phyloP scores from a whole-genome alignment of 64 coral and sea anemone genomes.

The Acropora tenuis region DNA sequence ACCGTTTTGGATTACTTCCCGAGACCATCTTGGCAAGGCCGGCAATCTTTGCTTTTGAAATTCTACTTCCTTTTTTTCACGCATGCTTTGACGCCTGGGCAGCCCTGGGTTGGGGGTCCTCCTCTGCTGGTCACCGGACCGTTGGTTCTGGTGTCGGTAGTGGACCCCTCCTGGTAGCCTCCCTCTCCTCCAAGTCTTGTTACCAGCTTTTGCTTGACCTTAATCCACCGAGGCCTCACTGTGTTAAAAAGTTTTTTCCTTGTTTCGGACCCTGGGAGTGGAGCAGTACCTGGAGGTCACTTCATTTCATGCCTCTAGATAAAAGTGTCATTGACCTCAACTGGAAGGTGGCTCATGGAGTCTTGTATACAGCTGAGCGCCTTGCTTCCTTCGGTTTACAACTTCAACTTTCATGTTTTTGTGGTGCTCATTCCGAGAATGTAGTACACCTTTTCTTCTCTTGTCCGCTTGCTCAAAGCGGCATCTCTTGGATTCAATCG shows the following conservation, averaged over 20 bases:
- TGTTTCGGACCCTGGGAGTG: too few relatives aligned
- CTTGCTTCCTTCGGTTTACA: neutral
- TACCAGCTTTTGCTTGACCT: too few relatives aligned
- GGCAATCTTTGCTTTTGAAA: neutral
- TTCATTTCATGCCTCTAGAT: neutral
- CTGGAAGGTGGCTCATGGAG: neutral
- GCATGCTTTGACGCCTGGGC: neutral
- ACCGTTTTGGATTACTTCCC: neutral
- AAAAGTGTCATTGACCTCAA: neutral
- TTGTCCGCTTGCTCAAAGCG: neutral
- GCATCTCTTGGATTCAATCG: neutral
- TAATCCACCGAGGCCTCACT: too few relatives aligned
- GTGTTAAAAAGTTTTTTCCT: too few relatives aligned
- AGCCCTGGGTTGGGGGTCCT: neutral
- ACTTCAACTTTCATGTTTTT: neutral
- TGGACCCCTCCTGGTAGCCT: too few relatives aligned
- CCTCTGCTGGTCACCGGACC: neutral
- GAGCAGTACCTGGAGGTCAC: neutral
- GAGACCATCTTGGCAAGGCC: neutral
- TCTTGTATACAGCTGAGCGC: neutral
- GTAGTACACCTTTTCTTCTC: neutral
- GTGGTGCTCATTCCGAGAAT: neutral
- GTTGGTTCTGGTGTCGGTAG: neutral
- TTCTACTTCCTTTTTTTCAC: neutral
- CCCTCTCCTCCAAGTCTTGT: too few relatives aligned